These are phyloP conservation scores for Apistogramma diplotaenia DNA, from an alignment of 2,113 vertebrate genomes.

Conservation along the genomic window DNA sequence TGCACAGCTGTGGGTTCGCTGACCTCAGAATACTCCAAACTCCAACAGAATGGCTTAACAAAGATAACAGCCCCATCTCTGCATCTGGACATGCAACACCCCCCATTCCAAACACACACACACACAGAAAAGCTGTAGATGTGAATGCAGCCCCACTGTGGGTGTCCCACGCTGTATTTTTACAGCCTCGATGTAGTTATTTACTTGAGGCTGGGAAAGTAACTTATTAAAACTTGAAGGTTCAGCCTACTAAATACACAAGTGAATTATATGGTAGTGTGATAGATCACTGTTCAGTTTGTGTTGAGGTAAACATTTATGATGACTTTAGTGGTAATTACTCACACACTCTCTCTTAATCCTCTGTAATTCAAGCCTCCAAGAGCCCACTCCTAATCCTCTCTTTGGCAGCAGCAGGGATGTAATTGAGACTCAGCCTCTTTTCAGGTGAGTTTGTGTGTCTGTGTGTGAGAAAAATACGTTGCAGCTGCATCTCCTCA, in stretches of 20 bases:
- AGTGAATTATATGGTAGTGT: not conserved
- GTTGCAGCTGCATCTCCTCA: not conserved
- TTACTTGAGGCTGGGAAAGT: not conserved
- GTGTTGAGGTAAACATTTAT: conserved; percentile 10
- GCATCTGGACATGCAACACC: not conserved
- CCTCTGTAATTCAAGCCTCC: conserved; percentile 35
- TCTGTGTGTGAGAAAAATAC: not conserved
- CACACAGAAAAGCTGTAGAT: not conserved
- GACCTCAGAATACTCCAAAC: not conserved
- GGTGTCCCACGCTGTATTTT: not conserved
- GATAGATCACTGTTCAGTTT: not conserved
- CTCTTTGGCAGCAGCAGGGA: conserved; percentile 1
- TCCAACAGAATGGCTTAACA: not conserved
- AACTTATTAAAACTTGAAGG: not conserved
- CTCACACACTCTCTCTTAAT: conserved; percentile 13
- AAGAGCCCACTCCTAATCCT: conserved; percentile 21
- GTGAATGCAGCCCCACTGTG: not conserved
- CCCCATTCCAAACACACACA: not conserved
- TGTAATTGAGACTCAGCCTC: conserved; percentile 6
- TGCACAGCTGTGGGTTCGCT: not conserved
- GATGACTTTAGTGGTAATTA: conserved; percentile 16
- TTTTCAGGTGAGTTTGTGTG: conserved; percentile 3
- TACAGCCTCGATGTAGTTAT: not conserved
- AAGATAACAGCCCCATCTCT: not conserved
- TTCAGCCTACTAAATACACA: not conserved